Evolutionary conservation across 2,113 vertebrate genomes (phyloP).

Genomic region (Danionella cerebrum): DNA sequence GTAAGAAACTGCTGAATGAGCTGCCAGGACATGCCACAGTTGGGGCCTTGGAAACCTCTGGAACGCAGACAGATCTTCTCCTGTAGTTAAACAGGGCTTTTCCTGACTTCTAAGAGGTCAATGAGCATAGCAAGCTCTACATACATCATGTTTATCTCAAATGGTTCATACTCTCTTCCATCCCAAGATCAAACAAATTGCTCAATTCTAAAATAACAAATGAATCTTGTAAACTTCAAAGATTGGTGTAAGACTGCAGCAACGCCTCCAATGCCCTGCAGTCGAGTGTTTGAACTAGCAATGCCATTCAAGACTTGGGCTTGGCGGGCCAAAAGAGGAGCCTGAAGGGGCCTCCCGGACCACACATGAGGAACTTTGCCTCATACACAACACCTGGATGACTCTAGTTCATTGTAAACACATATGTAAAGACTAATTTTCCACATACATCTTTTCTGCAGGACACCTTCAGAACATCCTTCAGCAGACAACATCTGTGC

Average conservation of each 20-base stretch:
- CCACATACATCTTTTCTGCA: not conserved
- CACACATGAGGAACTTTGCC: constrained; percentile 2
- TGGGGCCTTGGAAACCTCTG: constrained; percentile 13
- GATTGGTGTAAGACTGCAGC: not conserved
- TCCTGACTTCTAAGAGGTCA: constrained; percentile 1
- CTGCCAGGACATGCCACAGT: constrained; percentile 57
- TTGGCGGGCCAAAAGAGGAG: not conserved
- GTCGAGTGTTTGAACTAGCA: constrained; percentile 24
- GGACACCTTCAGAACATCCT: not conserved
- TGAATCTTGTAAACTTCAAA: not conserved
- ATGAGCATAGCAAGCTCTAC: constrained; percentile 13
- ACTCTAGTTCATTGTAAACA: constrained; percentile 5
- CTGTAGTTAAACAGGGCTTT: constrained; percentile 20
- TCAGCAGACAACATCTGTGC: not conserved
- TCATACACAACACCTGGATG: constrained; percentile 8
- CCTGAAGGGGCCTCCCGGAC: not conserved
- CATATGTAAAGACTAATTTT: not conserved
- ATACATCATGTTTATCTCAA: not conserved
- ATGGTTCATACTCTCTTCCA: not conserved
- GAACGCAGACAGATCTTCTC: constrained; percentile 2
- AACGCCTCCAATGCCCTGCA: constrained; percentile 17
- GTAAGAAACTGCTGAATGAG: constrained; percentile 29
- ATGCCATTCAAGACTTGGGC: constrained; percentile 2
- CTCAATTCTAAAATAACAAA: not conserved
- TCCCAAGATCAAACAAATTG: constrained; percentile 18